Evolutionary conservation across 2,113 vertebrate genomes (phyloP).

Genomic region (Pogona vitticeps): DNA sequence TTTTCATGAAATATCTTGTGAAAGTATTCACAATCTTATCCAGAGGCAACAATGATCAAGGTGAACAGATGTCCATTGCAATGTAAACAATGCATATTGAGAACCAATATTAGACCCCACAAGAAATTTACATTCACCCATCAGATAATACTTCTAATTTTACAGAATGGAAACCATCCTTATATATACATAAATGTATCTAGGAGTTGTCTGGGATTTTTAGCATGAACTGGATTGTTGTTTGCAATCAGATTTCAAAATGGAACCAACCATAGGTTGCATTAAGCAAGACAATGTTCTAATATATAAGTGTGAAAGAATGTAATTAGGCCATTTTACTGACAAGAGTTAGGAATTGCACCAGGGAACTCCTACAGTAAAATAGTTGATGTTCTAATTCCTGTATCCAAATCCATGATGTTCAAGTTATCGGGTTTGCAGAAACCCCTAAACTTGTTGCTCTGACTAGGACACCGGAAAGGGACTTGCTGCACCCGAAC

Average conservation of each 20-base stretch:
- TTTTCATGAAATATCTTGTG: background rate
- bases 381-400: background rate
- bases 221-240: background rate
- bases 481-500: background rate
- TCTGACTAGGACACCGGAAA: background rate
- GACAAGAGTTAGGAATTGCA: background rate
- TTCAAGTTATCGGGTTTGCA: background rate
- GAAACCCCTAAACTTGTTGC: background rate
- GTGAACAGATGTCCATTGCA: background rate
- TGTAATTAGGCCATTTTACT: background rate
- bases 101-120: background rate
- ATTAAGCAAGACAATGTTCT: background rate
- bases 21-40: background rate
- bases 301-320: background rate
- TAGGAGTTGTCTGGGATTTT: background rate
- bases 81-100: background rate
- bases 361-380: background rate
- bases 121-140: too few relatives aligned
- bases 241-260: background rate
- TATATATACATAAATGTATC: background rate
- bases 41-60: background rate
- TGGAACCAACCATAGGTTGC: too few relatives aligned
- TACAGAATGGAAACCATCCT: background rate
- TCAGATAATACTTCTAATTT: background rate
- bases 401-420: background rate